Base-by-base conservation (phyloP, 2,888 invertebrate genomes). In the Orchestes rusci region DNA sequence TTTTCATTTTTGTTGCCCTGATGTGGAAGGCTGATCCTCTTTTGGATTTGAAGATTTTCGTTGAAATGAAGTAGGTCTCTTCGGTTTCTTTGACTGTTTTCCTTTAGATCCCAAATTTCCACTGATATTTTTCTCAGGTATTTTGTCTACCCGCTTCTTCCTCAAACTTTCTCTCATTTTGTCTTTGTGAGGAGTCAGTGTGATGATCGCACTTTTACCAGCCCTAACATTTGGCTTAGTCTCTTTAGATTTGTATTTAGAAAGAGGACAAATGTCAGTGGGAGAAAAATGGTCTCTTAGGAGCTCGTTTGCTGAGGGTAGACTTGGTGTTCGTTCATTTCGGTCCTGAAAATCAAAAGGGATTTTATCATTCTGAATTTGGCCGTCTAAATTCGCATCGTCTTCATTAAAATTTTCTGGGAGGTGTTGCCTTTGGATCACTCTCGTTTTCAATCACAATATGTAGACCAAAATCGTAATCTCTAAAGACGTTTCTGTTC, bases 401-500 rank as follows among this genome's bases (percentile, higher is more conserved):
- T 32, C 15, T 32, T 32, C 32, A 5, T 10, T 12, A n/a, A n/a
- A n/a, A n/a, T 4, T 32, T 10, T n/a, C n/a, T n/a, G n/a, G n/a
- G n/a, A n/a, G n/a, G n/a, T n/a, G n/a, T n/a, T n/a, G n/a, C n/a
- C n/a, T n/a, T n/a, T n/a, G n/a, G n/a, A n/a, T n/a, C n/a, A n/a
- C n/a, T n/a, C n/a, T n/a, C n/a, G n/a, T n/a, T n/a, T n/a, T n/a
- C n/a, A n/a, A n/a, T n/a, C n/a, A n/a, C n/a, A n/a, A n/a, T n/a
- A 23, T 36, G 36, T 3, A 39, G n/a, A 4, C 16, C 16, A 39
- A 39, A 39, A 29, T 39, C 39, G n/a, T 8, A 16, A 18, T 39
- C 16, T 16, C 39, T 39, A 27, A 47, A 34, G n/a, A 43, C 31
- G 16, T 43, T 13, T 16, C 30, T 2, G 23, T 39, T 39, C 3